These are phyloP conservation scores for Ylistrum balloti DNA, from an alignment of 1,140 invertebrate species.

Conservation along the genomic window DNA sequence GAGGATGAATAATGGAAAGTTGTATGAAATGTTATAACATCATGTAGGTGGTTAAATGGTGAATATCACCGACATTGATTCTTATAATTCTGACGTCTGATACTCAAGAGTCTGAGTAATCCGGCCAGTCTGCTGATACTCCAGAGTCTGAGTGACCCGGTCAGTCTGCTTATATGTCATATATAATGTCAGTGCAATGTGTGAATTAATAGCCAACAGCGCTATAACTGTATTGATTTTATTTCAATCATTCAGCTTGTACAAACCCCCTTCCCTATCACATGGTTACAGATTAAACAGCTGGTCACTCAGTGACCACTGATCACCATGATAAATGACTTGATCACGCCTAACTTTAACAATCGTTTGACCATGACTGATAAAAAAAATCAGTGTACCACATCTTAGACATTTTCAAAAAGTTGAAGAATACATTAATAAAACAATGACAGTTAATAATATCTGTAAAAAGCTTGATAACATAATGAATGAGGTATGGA, in stretches of 20 bases:
- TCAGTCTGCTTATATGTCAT: background rate
- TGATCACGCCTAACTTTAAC: background rate
- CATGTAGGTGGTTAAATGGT: too few species aligned
- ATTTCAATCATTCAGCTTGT: background rate
- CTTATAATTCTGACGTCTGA: too few species aligned
- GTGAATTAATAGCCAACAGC: background rate
- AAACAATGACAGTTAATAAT: background rate
- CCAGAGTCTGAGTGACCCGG: background rate
- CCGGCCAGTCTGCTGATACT: background rate
- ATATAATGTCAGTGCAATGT: background rate
- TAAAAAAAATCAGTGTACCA: too few species aligned
- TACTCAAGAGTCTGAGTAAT: background rate
- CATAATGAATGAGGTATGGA: background rate
- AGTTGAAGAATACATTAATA: background rate
- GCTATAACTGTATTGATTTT: background rate
- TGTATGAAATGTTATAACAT: too few species aligned
- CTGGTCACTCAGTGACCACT: background rate
- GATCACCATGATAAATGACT: background rate
- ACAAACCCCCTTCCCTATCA: slow-evolving; percentile 4
- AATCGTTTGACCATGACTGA: background rate
- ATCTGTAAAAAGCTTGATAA: background rate
- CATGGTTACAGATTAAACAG: background rate
- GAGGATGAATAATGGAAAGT: too few species aligned
- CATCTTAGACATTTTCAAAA: background rate
- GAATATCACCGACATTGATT: too few species aligned